Evolutionary conservation across 1,140 invertebrate genomes (phyloP).

Genomic region (Hylaeus volcanicus): DNA sequence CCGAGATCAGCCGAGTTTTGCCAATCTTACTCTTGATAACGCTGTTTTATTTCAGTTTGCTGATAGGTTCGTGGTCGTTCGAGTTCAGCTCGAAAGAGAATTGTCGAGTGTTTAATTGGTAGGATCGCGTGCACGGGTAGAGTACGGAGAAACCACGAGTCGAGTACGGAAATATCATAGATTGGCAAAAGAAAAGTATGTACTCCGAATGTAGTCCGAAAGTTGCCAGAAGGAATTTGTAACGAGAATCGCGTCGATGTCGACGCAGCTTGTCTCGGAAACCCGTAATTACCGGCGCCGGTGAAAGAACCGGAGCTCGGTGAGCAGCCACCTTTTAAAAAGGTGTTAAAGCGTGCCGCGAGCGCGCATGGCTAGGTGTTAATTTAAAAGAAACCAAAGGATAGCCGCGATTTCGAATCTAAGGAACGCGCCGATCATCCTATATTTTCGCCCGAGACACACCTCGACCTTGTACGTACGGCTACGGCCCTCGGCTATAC

Average conservation of each 20-base stretch:
- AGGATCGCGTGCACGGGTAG: too few species aligned
- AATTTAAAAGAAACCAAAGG: constrained; percentile 75
- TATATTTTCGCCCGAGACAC: constrained; percentile 2
- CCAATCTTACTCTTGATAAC: too few species aligned
- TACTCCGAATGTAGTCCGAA: not conserved
- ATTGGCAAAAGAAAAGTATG: not conserved
- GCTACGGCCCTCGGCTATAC: not conserved
- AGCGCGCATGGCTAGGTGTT: constrained; percentile 68
- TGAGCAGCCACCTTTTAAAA: constrained; percentile 66
- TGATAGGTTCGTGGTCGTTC: too few species aligned
- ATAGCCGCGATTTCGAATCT: constrained; percentile 57
- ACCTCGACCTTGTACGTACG: not conserved
- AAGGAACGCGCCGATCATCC: constrained; percentile 14
- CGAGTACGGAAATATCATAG: not conserved
- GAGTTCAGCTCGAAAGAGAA: too few species aligned
- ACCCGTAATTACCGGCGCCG: constrained; percentile 65
- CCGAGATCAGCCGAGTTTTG: too few species aligned
- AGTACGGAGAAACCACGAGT: too few species aligned
- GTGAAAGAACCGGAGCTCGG: constrained; percentile 26
- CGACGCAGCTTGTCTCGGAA: constrained; percentile 36
- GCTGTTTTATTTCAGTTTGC: too few species aligned
- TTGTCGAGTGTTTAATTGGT: too few species aligned
- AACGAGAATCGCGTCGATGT: constrained; percentile 62
- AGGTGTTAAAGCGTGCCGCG: constrained; percentile 75
- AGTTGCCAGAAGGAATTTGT: constrained; percentile 34